Conservation (phyloP, 2,113 vertebrate species). For the Scortum barcoo region DNA sequence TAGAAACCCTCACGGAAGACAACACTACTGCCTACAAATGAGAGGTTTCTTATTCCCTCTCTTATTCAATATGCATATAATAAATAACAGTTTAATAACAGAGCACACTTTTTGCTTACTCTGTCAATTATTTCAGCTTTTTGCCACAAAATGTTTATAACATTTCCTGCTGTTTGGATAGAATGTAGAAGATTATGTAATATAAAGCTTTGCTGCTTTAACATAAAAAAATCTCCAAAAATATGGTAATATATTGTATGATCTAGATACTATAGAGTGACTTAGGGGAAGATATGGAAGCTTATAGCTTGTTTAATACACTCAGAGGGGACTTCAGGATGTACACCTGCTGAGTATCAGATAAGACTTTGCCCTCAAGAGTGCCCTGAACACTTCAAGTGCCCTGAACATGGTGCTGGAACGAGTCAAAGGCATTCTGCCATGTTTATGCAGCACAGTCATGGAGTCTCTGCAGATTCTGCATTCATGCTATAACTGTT, state of each 20-base stretch:
- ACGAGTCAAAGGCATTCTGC: neutral
- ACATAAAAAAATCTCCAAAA: neutral
- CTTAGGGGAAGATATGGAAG: too few relatives aligned
- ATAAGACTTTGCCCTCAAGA: neutral
- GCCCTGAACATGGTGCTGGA: neutral
- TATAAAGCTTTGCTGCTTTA: neutral
- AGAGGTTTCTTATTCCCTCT: neutral
- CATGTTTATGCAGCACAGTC: neutral
- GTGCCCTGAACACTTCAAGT: neutral
- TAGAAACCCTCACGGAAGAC: neutral
- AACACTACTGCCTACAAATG: constrained; percentile 6
- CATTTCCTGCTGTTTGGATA: neutral
- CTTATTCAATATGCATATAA: neutral
- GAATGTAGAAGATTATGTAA: neutral
- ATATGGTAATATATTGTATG: neutral
- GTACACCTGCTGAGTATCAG: neutral
- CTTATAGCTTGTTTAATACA: too few relatives aligned
- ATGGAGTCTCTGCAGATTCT: neutral
- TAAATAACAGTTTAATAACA: neutral
- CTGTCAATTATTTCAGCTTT: neutral
- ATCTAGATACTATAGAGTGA: neutral
- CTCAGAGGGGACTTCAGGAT: too few relatives aligned
- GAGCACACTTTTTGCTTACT: neutral
- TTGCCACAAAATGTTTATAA: neutral
- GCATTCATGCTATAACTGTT: neutral